phyloP scores from a whole-genome alignment of 2,888 invertebrate genomes.

The Nemapogon koenigi region DNA sequence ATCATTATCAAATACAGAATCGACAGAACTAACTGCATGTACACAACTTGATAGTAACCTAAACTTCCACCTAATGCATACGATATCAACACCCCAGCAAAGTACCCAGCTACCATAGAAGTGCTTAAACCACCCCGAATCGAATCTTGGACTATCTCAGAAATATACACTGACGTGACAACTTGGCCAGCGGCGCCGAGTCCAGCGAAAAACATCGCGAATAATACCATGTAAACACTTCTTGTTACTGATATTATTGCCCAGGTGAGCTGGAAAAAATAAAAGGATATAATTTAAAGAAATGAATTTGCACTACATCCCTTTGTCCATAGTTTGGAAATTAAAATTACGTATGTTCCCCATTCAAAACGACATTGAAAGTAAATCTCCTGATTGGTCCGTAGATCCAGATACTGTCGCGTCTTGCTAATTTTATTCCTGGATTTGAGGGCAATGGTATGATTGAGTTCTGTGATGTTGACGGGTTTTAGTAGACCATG shows the following conservation, averaged over 20 bases:
- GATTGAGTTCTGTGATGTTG: too few relatives aligned
- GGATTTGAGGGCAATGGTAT: too few relatives aligned
- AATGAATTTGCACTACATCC: too few relatives aligned
- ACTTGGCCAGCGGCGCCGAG: constrained; percentile 44
- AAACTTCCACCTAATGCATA: constrained; percentile 37
- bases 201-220: constrained; percentile 32
- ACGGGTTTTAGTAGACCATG: too few relatives aligned
- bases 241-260: constrained; percentile 32
- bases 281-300: too few relatives aligned
- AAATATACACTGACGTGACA: constrained; percentile 40
- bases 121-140: constrained; percentile 44
- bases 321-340: too few relatives aligned
- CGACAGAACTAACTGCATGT: constrained; percentile 26
- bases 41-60: constrained; percentile 30
- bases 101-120: constrained; percentile 32
- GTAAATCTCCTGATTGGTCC: too few relatives aligned
- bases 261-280: constrained; percentile 49
- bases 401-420: too few relatives aligned
- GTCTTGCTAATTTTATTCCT: too few relatives aligned
- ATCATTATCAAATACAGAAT: constrained; percentile 25
- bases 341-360: too few relatives aligned
- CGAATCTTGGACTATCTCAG: constrained; percentile 43
- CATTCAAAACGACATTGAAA: too few relatives aligned
- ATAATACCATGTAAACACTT: constrained; percentile 29
- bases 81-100: constrained; percentile 37